Base-by-base conservation (phyloP, 2,113 vertebrate species). In the Ariopsis seemanni region DNA sequence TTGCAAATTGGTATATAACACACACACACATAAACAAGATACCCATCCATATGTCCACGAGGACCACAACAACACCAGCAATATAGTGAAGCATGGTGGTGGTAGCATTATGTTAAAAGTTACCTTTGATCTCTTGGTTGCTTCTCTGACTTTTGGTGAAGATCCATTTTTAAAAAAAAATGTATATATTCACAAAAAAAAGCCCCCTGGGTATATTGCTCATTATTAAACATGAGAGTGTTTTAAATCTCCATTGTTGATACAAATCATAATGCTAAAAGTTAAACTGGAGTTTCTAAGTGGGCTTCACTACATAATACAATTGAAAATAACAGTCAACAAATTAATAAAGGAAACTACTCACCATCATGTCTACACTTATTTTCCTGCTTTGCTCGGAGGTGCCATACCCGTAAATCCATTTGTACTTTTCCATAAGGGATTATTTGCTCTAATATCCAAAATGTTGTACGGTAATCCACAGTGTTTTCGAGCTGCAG, bases 351-450 rank as follows among this genome's bases (percentile, higher is more conserved):
- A 48, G 15, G 0, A n/a, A 82, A 55, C 27, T 58, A 74, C 84
- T 86, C 77, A 90, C 89, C 86, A 83, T 74, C 69, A n/a, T 55
- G 69, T 30, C 60, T 72, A 48, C 58, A 22, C 15, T 72, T 27
- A 71, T 77, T 83, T 62, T 72, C 10, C 22, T 67, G 34, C 42
- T 69, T 25, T 77, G 60, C 22, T 30, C n/a, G 17, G 22, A 20
- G 17, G 22, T 17, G 7, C 25, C 30, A 30, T 30, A 30, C 30
- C 30, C 22, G 50, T 50, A 55, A 86, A 77, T 85, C 65, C 69
- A 60, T n/a, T 17, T 79, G 18, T 50, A 48, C 60, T 58, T 14
- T 65, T 88, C 71, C 71, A 72, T 83, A 10, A 55, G 65, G 25
- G 25, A 78, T 20, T 83, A 27, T 20, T 79, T 85, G 14, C 65